Conservation (phyloP, 2,113 vertebrate genomes). For the Callopanchax toddi region DNA sequence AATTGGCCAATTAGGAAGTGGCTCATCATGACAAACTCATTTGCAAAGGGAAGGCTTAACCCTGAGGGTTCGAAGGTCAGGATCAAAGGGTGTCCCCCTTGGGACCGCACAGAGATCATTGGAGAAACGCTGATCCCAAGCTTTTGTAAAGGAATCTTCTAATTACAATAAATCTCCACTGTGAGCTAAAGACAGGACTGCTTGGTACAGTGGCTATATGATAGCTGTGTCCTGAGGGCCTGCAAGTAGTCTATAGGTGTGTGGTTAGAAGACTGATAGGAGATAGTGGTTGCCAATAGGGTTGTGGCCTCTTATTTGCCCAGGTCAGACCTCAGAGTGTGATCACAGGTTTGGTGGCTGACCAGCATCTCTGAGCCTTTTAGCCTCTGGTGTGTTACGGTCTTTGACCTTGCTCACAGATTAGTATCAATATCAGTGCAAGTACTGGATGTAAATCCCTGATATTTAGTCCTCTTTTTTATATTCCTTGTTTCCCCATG, state of each 20-base stretch:
- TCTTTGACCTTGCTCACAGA: conserved; percentile 82
- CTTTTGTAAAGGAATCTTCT: conserved; percentile 83
- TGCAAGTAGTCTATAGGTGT: conserved; percentile 71
- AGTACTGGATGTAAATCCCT: conserved; percentile 61
- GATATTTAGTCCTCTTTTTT: conserved; percentile 46
- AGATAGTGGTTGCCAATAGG: conserved; percentile 67
- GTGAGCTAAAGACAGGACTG: conserved; percentile 68
- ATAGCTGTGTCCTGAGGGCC: conserved; percentile 65
- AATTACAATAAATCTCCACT: conserved; percentile 83
- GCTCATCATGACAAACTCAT: conserved; percentile 79
- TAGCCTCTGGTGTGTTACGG: conserved; percentile 75
- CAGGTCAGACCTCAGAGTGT: conserved; percentile 74
- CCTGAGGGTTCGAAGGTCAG: conserved; percentile 74
- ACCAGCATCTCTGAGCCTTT: conserved; percentile 65
- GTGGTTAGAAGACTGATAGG: conserved; percentile 69
- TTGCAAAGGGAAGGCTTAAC: conserved; percentile 81
- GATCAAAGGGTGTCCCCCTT: conserved; percentile 80
- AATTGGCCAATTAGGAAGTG: conserved; percentile 79
- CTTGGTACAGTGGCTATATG: conserved; percentile 76
- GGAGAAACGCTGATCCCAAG: conserved; percentile 77
- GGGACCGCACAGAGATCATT: conserved; percentile 72
- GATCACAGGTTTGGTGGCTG: conserved; percentile 71
- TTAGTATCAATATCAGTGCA: conserved; percentile 81
- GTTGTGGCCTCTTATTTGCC: conserved; percentile 72
- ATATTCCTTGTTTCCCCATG: conserved; percentile 52